These are phyloP conservation scores for Synaphobranchus kaupii DNA, from an alignment of 2,797 vertebrate genomes.

Conservation along the genomic window DNA sequence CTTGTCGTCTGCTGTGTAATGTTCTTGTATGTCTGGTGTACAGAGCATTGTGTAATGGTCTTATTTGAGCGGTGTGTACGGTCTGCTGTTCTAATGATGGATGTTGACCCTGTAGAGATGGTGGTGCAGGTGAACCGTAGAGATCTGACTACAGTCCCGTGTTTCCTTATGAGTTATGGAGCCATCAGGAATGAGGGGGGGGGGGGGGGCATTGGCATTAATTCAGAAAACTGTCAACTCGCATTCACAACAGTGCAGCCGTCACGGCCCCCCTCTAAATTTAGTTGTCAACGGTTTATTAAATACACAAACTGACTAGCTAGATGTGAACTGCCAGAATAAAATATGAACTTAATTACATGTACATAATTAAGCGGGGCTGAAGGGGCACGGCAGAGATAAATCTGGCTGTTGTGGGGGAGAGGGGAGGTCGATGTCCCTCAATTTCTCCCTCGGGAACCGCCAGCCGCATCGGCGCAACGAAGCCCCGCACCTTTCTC, in stretches of 20 bases:
- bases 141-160: not conserved
- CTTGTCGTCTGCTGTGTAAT: not conserved
- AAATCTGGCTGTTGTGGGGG: constrained; percentile 1
- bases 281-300: constrained; percentile 12
- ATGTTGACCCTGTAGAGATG: constrained; percentile 5
- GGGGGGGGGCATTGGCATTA: constrained; percentile 34
- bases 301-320: constrained; percentile 24
- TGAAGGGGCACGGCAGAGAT: not conserved
- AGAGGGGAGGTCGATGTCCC: not conserved
- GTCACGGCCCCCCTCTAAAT: constrained; percentile 9
- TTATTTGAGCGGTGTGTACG: not conserved
- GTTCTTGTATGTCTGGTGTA: not conserved
- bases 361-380: constrained; percentile 23
- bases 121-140: not conserved
- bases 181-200: not conserved
- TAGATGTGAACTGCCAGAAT: constrained; percentile 22
- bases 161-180: constrained; percentile 20
- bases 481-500: not conserved
- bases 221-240: constrained; percentile 47
- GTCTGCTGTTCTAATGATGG: not conserved
- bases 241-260: constrained; percentile 24
- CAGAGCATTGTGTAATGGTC: not conserved
- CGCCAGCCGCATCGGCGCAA: not conserved
- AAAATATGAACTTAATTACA: constrained; percentile 33
- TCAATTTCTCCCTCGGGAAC: not conserved